phyloP scores from a whole-genome alignment of 2,113 vertebrate species.

The Fulica atra region DNA sequence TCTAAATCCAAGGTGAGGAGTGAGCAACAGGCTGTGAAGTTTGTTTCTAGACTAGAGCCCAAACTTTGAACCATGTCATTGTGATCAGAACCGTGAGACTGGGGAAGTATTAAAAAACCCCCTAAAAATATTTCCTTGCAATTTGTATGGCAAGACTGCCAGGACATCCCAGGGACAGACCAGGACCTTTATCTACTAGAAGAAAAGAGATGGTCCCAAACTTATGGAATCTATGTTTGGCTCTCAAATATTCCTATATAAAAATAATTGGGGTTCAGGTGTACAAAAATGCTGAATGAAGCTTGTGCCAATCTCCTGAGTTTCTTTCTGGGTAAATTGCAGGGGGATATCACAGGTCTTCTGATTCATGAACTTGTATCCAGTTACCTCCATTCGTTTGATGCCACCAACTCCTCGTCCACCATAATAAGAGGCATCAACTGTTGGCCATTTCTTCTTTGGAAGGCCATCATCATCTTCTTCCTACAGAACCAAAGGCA shows the following conservation, averaged over 20 bases:
- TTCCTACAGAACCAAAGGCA: constrained; percentile 69
- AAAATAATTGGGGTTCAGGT: neutral
- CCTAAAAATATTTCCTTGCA: neutral
- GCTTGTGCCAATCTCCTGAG: neutral
- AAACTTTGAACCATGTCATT: neutral
- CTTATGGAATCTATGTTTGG: neutral
- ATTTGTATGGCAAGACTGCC: neutral
- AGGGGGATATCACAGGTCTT: neutral
- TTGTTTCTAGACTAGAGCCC: neutral
- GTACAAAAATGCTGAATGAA: neutral
- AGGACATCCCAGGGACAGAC: accelerated
- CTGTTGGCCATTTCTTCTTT: constrained; percentile 88
- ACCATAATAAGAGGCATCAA: constrained; percentile 97
- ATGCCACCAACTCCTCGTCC: constrained; percentile 96
- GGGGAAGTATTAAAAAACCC: neutral
- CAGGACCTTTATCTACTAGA: neutral
- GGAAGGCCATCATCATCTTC: constrained; percentile 90
- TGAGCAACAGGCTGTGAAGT: neutral
- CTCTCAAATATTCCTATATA: neutral
- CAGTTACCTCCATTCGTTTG: constrained; percentile 94
- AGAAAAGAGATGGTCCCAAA: neutral
- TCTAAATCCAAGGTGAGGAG: neutral
- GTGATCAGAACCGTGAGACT: neutral
- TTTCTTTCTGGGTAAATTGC: neutral
- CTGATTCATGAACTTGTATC: too few species aligned